Base-by-base conservation (phyloP, 2,797 vertebrate species). In the Rhadinocentrus ornatus region DNA sequence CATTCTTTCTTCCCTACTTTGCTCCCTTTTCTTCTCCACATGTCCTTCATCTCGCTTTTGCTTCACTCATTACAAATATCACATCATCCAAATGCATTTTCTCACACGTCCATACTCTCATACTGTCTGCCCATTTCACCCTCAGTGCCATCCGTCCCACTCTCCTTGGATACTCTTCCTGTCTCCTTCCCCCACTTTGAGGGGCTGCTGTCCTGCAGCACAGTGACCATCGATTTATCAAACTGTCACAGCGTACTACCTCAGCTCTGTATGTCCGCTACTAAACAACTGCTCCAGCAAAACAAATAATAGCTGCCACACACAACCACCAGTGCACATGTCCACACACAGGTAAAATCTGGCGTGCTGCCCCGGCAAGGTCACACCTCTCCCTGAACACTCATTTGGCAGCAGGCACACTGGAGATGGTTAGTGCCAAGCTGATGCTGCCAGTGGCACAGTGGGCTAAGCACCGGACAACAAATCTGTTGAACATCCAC, bases 151-250 rank as follows among this genome's bases (percentile, higher is more conserved):
- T 65, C 62, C 57, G 72, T 60, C 62, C 48, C 22, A 4, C 54
- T 74, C 69, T 71, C 52, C 66, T 70, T 67, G 71, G 66, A 41
- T 81, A 70, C 85, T 48, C 79, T 78, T 72, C 39, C 58, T 75
- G 53, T 83, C 85, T 88, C 71, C 53, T 62, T 75, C 83, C 78
- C 89, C 83, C 61, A 52, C 79, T 83, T 77, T 79, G 81, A 89
- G 84, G 83, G 84, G 79, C 80, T 82, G 83, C 68, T 81, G 85
- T 89, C 87, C 90, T 86, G 76, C 56, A 60, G 80, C 79, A 62
- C 46, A 61, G 81, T 50, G 79, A 72, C 81, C 75, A 85, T 88
- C 86, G 48, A 94, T 95, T 93, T 85, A 92, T 94, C 93, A 94
- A 91, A 91, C 87, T 93, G 93, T 93, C 92, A 93, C 80, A 66